Base-by-base conservation (phyloP, 2,888 invertebrate species). In the Sinhomidia bicolor region DNA sequence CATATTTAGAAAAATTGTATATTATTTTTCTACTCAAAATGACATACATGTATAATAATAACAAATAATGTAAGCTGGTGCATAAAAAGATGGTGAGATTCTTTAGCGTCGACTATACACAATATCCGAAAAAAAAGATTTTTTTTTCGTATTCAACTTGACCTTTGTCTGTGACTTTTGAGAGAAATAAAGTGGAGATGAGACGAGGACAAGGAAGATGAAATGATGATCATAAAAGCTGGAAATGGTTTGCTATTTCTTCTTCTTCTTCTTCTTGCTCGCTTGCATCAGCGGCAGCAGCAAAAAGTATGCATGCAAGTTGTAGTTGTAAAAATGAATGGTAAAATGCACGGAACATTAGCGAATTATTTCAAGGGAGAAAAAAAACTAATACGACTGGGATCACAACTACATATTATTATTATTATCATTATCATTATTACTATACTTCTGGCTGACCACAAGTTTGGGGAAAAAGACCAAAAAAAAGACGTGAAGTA, bases 331-430 rank as follows among this genome's bases (percentile, higher is more conserved):
- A 47, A 76, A 51, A 51, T 79, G 78, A 76, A 76, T 78, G 54
- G 57, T 60, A 60, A 60, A 79, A 79, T 60, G 79, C 60, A 79
- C 57, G 79, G 79, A 32, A 79, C 79, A 79, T 79, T 79, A 79
- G 20, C 32, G 79, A 79, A 79, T 79, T 79, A 60, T 78, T 78
- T 78, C 41, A 4, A 44, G 17, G 54, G 26, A 65, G 76, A 17
- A 36, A 57, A 44, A 32, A 74, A 78, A 54, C 17, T 54, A 78
- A 78, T 78, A 78, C 54, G 20, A 36, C 7, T 20, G 76, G 76
- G 76, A 76, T 76, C 51, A 78, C 23, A 76, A 20, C 51, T 78
- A 29, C 32, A 44, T 44, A 71, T 71, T 60, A 47, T 47, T 47
- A 47, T 12, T 12, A 47, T 47, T 47, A 10, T 47, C n/a, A 26